phyloP scores from a whole-genome alignment of 1,140 invertebrate species.

The Drosophila bocqueti region DNA sequence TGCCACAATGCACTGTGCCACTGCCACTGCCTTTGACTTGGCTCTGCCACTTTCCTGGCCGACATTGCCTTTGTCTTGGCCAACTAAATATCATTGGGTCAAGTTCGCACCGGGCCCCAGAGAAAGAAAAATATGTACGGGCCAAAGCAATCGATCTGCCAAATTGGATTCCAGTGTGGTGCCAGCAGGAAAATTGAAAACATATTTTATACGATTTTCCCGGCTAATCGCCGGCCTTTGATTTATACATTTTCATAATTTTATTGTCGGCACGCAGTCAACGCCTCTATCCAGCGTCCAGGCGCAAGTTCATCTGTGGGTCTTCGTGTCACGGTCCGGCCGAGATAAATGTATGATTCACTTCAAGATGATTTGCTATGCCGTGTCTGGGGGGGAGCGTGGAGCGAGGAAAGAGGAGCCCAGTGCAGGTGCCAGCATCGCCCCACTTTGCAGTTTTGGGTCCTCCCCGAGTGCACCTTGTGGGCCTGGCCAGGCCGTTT shows the following conservation, averaged over 20 bases:
- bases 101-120: slow-evolving; percentile 63
- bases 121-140: slow-evolving; percentile 21
- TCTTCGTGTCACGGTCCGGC: slow-evolving; percentile 44
- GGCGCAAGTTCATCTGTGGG: slow-evolving; percentile 31
- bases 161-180: slow-evolving; percentile 43
- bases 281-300: slow-evolving; percentile 69
- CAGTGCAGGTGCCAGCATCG: slow-evolving; percentile 52
- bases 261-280: slow-evolving; percentile 69
- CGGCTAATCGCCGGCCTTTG: slow-evolving; percentile 43
- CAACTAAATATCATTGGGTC: slow-evolving; percentile 83
- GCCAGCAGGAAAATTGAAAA: slow-evolving; percentile 63
- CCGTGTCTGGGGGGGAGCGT: slow-evolving; percentile 2
- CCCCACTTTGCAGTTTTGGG: slow-evolving; percentile 32
- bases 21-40: slow-evolving; percentile 40
- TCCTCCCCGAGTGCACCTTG: slow-evolving; percentile 21
- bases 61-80: slow-evolving; percentile 37
- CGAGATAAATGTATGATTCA: slow-evolving; percentile 76
- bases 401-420: slow-evolving; percentile 4
- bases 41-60: slow-evolving; percentile 66
- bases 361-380: slow-evolving; percentile 72
- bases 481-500: slow-evolving; percentile 41
- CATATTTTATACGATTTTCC: slow-evolving; percentile 64
- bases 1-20: slow-evolving; percentile 43
- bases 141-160: slow-evolving; percentile 64
- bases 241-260: slow-evolving; percentile 77